Evolutionary conservation across 2,888 invertebrate genomes (phyloP).

Genomic region (Netelia inedita): DNA sequence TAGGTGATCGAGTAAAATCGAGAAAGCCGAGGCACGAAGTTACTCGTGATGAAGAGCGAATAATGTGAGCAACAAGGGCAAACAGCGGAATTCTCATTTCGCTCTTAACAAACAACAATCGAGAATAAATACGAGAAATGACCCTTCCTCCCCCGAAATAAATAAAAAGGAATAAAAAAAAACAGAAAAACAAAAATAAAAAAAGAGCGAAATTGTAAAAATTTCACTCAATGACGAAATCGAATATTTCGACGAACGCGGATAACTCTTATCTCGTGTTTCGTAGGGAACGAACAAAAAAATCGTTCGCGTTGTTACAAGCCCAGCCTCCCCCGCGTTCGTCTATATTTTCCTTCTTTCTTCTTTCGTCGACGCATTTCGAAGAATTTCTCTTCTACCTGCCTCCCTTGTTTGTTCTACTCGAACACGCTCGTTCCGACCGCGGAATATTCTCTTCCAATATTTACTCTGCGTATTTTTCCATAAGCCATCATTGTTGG

Average conservation of each 20-base stretch:
- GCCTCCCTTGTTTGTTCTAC: constrained; percentile 12
- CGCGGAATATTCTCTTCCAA: constrained; percentile 45
- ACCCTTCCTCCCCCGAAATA: background rate
- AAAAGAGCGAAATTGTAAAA: no score
- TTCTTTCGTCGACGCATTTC: background rate
- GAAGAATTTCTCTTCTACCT: constrained; percentile 46
- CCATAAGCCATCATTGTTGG: constrained; percentile 37
- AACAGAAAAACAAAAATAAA: background rate
- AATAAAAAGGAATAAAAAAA: background rate
- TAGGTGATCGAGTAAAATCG: constrained; percentile 63
- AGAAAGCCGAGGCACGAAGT: background rate
- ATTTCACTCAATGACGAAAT: constrained; percentile 13
- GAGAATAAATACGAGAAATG: background rate
- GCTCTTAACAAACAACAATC: background rate
- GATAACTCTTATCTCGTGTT: constrained; percentile 52
- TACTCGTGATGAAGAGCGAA: constrained; percentile 6
- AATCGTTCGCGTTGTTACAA: constrained; percentile 3
- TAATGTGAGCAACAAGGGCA: background rate
- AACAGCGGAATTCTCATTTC: constrained; percentile 39
- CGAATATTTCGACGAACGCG: constrained; percentile 20
- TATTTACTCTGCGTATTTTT: constrained; percentile 56
- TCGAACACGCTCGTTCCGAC: background rate
- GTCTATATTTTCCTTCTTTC: background rate
- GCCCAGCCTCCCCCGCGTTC: background rate
- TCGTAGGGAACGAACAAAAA: background rate